Evolutionary conservation across 53 echinoderm and acorn worm genomes (phyloP), one percentile per base, ranked within the genome.

Genomic region (Zoroaster sp.): DNA sequence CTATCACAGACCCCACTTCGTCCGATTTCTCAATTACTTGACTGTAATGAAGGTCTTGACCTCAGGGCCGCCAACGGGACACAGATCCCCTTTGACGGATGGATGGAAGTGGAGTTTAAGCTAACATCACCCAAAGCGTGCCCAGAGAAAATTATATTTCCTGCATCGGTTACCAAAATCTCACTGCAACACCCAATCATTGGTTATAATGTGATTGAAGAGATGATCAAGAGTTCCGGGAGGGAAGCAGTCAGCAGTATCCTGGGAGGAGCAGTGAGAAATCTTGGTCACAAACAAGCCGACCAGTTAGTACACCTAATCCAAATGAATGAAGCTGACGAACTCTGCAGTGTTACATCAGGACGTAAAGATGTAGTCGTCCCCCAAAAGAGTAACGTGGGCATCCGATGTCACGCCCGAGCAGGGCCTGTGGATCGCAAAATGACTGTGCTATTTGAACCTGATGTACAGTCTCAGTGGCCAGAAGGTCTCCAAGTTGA

Each of bases 261-360:
- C 51, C 70, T 87, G 21, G 40, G 53, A 32, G 54, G 71, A 21
- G 42, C 72, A 23, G 51, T 49, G 87, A 40, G 25, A 35, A 44
- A 73, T 25, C 53, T 72, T 36, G 18, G 78, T 11, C n/a, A 46
- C 12, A 42, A 12, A 0, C 46, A 41, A 18, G 88, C 88, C 28
- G 35, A 78, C 45, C 13, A 66, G 31, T 33, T 78, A 5, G 88
- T 88, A 2, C 77, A 78, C 3, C 47, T 88, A 23, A 32, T 88
- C n/a, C 77, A 45, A 34, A 43, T 67, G 9, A 66, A 43, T 25
- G 90, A 82, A 17, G 17, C 75, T 0, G 55, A 40, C 10, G 39
- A 81, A 73, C 59, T 90, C 7, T 81, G 90, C 40, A 73, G 43
- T 17, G 83, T 90, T 12, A 81, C 14, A 47, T 55, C 90, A 0